Percentiles rank a stretch among this genome's conserved stretches.
Conservation (phyloP, 2,113 vertebrate species). For the Leptodactylus fuscus region DNA sequence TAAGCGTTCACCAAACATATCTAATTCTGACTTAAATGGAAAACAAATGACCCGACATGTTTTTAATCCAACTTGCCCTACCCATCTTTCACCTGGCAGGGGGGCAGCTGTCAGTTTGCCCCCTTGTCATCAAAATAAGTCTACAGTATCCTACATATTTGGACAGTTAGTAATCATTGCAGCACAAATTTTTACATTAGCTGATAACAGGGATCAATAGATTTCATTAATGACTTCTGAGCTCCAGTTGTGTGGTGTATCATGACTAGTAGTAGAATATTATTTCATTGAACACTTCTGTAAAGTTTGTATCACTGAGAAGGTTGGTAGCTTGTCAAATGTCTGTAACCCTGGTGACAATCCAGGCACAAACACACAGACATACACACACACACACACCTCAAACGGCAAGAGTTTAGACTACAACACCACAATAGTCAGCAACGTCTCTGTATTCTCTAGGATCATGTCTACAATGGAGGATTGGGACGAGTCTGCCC, state of each 20-base stretch:
- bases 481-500: not conserved
- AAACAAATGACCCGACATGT: no score
- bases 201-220: conserved; percentile 4
- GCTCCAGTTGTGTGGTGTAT: not conserved
- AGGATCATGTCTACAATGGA: conserved; percentile 42
- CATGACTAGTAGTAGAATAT: not conserved
- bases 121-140: no score
- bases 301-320: conserved; percentile 18
- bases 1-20: no score
- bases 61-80: no score
- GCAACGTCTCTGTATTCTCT: not conserved
- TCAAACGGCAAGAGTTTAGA: conserved; percentile 29
- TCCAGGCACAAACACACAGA: not conserved
- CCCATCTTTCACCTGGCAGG: no score
- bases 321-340: not conserved
- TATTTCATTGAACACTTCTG: not conserved
- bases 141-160: no score
- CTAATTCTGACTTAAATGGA: no score
- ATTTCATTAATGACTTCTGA: no score
- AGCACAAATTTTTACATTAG: no score
- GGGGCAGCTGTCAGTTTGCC: no score
- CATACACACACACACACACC: conserved; percentile 40
- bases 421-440: not conserved
- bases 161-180: no score
- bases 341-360: conserved; percentile 32